Percentiles rank a stretch among this genome's conserved stretches.
phyloP scores from a whole-genome alignment of 2,888 invertebrate genomes.

The Amorpha juglandis region DNA sequence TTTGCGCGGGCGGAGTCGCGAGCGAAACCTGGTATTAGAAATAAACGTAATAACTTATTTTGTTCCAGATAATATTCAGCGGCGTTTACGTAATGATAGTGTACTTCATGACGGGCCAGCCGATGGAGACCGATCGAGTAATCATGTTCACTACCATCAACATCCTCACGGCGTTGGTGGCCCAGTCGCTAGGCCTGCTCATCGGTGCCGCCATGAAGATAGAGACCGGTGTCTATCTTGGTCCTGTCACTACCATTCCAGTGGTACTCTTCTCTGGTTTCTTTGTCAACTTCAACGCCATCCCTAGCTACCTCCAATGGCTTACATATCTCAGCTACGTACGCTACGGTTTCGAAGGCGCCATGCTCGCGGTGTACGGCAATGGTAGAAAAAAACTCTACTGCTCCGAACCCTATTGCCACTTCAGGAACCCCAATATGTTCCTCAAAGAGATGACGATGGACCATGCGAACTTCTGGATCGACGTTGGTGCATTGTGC shows the following conservation, averaged over 20 bases:
- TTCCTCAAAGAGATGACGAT: constrained; percentile 94
- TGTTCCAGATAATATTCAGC: constrained; percentile 91
- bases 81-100: constrained; percentile 94
- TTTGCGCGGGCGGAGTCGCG: too few relatives aligned
- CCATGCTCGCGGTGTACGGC: constrained; percentile 96
- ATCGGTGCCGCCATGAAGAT: constrained; percentile 96
- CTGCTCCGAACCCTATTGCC: constrained; percentile 93
- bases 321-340: constrained; percentile 95
- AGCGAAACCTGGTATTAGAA: too few relatives aligned
- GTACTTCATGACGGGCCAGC: constrained; percentile 98
- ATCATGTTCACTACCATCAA: constrained; percentile 89
- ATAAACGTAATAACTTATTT: neutral
- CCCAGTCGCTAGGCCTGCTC: constrained; percentile 95
- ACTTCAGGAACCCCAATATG: constrained; percentile 91
- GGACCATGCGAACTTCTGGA: constrained; percentile 90
- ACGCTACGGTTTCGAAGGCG: constrained; percentile 95
- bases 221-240: constrained; percentile 90
- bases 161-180: constrained; percentile 94
- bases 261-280: constrained; percentile 97
- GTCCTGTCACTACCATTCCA: constrained; percentile 96
- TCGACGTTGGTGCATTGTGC: constrained; percentile 92
- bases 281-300: constrained; percentile 96
- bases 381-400: constrained; percentile 91
- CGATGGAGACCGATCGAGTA: constrained; percentile 93
- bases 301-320: constrained; percentile 95